phyloP scores from a whole-genome alignment of 2,113 vertebrate genomes.

The Sigmodon hispidus region DNA sequence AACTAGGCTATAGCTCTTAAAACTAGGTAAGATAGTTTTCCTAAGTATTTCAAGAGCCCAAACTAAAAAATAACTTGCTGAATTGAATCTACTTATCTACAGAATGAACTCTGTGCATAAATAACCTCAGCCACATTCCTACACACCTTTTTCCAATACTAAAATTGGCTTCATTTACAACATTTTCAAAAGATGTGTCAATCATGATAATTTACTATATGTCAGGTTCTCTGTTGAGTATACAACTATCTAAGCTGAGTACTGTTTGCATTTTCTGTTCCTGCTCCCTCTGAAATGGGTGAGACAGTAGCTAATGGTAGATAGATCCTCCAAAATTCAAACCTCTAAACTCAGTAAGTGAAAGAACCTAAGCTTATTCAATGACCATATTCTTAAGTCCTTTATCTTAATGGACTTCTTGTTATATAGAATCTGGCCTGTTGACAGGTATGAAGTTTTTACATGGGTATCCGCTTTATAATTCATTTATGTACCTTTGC shows the following conservation, averaged over 20 bases:
- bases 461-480: background rate
- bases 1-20: background rate
- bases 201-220: background rate
- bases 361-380: background rate
- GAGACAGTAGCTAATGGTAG: background rate
- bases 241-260: background rate
- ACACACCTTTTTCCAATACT: background rate
- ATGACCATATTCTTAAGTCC: background rate
- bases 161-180: conserved; percentile 10
- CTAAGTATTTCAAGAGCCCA: background rate
- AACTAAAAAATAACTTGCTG: background rate
- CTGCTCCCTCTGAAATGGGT: background rate
- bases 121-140: background rate
- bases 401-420: background rate
- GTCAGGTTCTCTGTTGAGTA: background rate
- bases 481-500: background rate
- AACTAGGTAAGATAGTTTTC: background rate
- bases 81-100: background rate
- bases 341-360: background rate
- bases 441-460: background rate
- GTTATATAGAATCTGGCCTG: background rate
- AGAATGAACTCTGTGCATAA: background rate
- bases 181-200: background rate
- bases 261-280: background rate
- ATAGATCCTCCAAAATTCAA: background rate